These are phyloP conservation scores for Rhodinocichla rosea DNA, from an alignment of 2,113 vertebrate genomes.

Conservation along the genomic window DNA sequence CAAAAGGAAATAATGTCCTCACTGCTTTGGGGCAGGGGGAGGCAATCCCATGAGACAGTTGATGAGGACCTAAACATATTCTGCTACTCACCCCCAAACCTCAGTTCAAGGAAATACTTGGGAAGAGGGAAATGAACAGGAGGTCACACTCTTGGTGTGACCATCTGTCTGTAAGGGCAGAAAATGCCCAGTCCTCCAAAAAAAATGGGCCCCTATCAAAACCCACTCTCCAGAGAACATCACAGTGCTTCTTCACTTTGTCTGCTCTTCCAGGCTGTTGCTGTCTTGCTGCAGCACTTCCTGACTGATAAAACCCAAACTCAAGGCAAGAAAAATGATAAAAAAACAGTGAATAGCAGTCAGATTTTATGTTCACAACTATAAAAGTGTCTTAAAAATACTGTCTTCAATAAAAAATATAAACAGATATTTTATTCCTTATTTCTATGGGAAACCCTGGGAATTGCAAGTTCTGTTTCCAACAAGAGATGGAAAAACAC, in stretches of 20 bases:
- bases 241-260: neutral
- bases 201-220: neutral
- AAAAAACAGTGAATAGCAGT: slow-evolving; percentile 1
- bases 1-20: neutral
- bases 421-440: neutral
- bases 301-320: neutral
- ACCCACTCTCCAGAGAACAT: neutral
- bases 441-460: slow-evolving; percentile 6
- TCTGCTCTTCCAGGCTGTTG: neutral
- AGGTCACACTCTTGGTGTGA: too few relatives aligned
- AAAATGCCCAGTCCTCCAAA: neutral
- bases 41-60: neutral
- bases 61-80: neutral
- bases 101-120: neutral
- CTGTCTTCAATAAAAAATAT: slow-evolving; percentile 48
- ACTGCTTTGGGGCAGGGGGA: neutral
- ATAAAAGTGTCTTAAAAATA: slow-evolving; percentile 53
- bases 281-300: neutral
- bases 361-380: neutral
- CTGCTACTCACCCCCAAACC: neutral
- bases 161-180: neutral
- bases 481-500: neutral
- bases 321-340: slow-evolving; percentile 2
- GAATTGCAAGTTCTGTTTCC: slow-evolving; percentile 23
- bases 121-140: neutral